Percentiles rank a stretch among this genome's conserved stretches.
Evolutionary conservation across 2,888 invertebrate species (phyloP).

Genomic region (Drosophila bunnanda): DNA sequence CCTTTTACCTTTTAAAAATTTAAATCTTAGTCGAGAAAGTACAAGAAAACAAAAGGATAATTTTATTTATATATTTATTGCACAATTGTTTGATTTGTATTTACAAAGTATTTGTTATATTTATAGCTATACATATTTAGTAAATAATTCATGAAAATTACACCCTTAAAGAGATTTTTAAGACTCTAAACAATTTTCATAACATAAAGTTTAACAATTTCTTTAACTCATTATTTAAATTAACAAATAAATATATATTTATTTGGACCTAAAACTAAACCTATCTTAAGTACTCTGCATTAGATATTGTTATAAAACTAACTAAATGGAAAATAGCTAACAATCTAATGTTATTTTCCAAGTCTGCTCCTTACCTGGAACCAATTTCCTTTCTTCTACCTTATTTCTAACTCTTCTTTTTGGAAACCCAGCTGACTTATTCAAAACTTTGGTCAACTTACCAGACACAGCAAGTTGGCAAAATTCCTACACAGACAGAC

Average conservation of each 20-base stretch:
- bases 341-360: conserved; percentile 9
- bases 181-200: background rate
- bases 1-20: background rate
- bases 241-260: background rate
- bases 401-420: background rate
- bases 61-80: conserved; percentile 18
- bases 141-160: background rate
- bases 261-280: background rate
- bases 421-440: conserved; percentile 19
- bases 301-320: conserved; percentile 36
- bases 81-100: conserved; percentile 29
- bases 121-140: conserved; percentile 13
- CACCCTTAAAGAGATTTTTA: background rate
- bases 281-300: conserved; percentile 1
- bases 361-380: conserved; percentile 19
- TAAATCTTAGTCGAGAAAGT: background rate
- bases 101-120: conserved; percentile 25
- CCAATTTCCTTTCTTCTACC: conserved; percentile 10
- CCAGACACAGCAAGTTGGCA: conserved; percentile 79
- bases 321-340: conserved; percentile 24
- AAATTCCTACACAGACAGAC: conserved; percentile 60
- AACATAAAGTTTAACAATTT: background rate
- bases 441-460: conserved; percentile 81
- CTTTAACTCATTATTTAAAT: background rate
- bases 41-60: background rate